phyloP scores from a whole-genome alignment of 2,797 vertebrate species.

The Aselliscus stoliczkanus region DNA sequence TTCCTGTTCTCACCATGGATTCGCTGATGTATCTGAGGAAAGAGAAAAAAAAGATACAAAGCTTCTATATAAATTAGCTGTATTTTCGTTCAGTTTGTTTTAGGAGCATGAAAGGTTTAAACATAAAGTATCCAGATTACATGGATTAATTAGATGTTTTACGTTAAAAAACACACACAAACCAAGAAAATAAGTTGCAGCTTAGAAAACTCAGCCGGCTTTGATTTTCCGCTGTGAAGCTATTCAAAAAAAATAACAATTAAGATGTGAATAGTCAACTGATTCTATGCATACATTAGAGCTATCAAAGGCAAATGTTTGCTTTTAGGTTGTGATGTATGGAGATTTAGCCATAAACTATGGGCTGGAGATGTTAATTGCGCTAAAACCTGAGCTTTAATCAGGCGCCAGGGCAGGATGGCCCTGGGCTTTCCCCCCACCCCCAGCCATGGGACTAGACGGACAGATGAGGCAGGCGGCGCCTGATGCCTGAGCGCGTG shows the following conservation, averaged over 20 bases:
- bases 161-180: conserved; percentile 64
- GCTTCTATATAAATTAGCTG: conserved; percentile 68
- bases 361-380: conserved; percentile 78
- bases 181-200: conserved; percentile 79
- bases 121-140: conserved; percentile 76
- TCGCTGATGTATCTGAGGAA: conserved; percentile 27
- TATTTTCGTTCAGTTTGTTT: conserved; percentile 76
- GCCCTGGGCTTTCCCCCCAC: conserved; percentile 69
- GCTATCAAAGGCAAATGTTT: conserved; percentile 82
- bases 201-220: conserved; percentile 81
- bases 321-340: conserved; percentile 78
- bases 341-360: conserved; percentile 72
- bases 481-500: conserved; percentile 67
- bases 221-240: conserved; percentile 82
- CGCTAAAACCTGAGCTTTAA: conserved; percentile 77
- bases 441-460: conserved; percentile 66
- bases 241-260: conserved; percentile 82
- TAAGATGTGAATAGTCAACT: conserved; percentile 80
- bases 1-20: background rate
- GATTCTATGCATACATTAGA: conserved; percentile 81
- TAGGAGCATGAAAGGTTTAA: conserved; percentile 76
- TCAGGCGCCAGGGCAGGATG: conserved; percentile 67
- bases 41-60: background rate
- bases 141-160: conserved; percentile 83
- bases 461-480: conserved; percentile 68